Evolutionary conservation across 2,888 invertebrate species (phyloP).

Genomic region (Blera fallax): DNA sequence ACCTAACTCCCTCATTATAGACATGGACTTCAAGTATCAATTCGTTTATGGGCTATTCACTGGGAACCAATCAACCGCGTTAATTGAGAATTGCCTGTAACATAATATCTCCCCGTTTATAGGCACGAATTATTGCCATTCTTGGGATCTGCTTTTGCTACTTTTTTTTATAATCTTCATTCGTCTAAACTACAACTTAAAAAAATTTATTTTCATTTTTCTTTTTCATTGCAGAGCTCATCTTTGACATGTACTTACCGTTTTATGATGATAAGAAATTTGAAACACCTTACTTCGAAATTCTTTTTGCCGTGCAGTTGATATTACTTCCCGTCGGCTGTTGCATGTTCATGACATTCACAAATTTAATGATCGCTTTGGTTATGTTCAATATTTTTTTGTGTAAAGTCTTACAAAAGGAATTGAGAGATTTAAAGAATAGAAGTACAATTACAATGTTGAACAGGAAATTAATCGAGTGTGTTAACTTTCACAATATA

Average conservation of each 20-base stretch:
- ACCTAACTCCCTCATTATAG: no score
- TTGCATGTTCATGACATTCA: constrained; percentile 60
- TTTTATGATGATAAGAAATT: constrained; percentile 55
- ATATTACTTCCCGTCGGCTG: constrained; percentile 40
- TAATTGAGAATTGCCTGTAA: no score
- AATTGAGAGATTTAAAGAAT: constrained; percentile 6
- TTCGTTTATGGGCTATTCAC: no score
- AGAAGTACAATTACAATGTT: neutral
- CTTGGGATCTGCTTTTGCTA: no score
- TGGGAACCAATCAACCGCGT: no score
- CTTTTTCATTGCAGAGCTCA: constrained; percentile 27
- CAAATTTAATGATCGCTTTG: constrained; percentile 36
- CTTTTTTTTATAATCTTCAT: neutral
- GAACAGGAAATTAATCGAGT: constrained; percentile 4
- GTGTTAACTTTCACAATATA: constrained; percentile 32
- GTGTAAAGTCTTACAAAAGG: constrained; percentile 27
- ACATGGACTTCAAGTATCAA: no score
- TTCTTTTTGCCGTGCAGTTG: constrained; percentile 14
- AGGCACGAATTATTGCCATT: no score
- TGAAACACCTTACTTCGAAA: constrained; percentile 48
- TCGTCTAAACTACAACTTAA: no score
- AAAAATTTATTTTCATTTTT: no score
- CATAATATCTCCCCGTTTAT: no score
- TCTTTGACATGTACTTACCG: constrained; percentile 56
- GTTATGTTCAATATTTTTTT: constrained; percentile 50